Evolutionary conservation across 2,888 invertebrate genomes (phyloP).

Genomic region (Orthonevra nobilis): DNA sequence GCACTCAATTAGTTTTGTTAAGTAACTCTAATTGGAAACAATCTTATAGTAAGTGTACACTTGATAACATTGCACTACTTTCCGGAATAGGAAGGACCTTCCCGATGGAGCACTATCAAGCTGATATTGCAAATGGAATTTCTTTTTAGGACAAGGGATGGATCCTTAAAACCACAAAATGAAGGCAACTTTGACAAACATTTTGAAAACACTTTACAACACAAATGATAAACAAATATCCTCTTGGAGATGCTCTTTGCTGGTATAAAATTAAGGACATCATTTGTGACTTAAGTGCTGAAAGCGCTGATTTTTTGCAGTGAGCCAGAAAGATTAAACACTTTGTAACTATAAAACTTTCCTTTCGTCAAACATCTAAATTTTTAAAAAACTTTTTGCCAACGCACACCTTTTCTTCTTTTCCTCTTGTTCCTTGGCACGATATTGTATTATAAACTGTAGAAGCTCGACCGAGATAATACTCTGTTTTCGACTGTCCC

Average conservation of each 20-base stretch:
- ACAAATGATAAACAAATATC: no score
- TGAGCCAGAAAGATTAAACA: constrained; percentile 8
- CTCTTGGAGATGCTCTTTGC: background rate
- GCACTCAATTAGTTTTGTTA: no score
- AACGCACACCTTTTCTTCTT: constrained; percentile 77
- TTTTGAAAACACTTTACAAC: no score
- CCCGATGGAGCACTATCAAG: constrained; percentile 46
- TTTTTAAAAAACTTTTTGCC: constrained; percentile 21
- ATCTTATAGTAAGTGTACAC: constrained; percentile 28
- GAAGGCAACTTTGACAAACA: no score
- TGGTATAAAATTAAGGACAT: constrained; percentile 31
- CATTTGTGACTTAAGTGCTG: constrained; percentile 11
- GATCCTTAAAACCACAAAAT: no score
- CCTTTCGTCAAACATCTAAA: constrained; percentile 63
- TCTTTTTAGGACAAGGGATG: no score
- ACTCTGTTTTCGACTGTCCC: constrained; percentile 77
- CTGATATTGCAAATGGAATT: constrained; percentile 49
- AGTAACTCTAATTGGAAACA: constrained; percentile 28
- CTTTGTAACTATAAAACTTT: constrained; percentile 70
- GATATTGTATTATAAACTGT: constrained; percentile 80
- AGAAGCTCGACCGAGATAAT: constrained; percentile 79
- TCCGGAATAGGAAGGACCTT: background rate
- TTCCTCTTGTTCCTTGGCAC: constrained; percentile 78
- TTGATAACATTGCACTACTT: constrained; percentile 3
- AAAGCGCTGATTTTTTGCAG: constrained; percentile 18